Evolutionary conservation across 2,888 invertebrate species (phyloP), one percentile per base, ranked within the genome.

Genomic region (Frankliniella intonsa): DNA sequence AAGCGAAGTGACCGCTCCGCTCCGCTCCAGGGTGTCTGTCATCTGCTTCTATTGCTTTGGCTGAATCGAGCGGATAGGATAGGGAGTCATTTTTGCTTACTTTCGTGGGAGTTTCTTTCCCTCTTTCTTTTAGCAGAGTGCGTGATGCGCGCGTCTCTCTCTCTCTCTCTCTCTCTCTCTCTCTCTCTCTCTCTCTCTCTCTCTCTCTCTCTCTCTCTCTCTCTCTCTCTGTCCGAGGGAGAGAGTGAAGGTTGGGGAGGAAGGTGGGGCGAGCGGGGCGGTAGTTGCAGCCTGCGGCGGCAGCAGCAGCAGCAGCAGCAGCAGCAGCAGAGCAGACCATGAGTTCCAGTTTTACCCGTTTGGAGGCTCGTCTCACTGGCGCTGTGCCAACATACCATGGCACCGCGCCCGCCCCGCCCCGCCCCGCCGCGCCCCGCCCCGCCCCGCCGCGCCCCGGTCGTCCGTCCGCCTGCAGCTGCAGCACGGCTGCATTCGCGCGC

Each of bases 291-390:
- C 8, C 62, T 12, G 17, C 62, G 14, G 38, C 38, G 5, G 38
- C 38, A 38, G 38, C 38, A 38, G 38, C 38, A 38, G 38, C 38
- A 38, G 38, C 38, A 38, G 38, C 38, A 38, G 38, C 38, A 38
- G 38, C 38, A 38, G 5, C 38, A 38, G 38, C 38, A 38, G 38
- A 38, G 55, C 55, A 19, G 55, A 55, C 17, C 55, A 19, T 55
- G 55, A 76, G 69, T 76, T 76, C 69, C 69, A 76, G 69, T 76
- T 76, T 76, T 76, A 76, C 69, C 69, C 69, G 69, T 76, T 76
- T 76, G 69, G 69, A 76, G 69, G 69, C 69, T 76, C 69, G 69
- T 25, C 69, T 76, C 69, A 12, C 69, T 22, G 69, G 69, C 69
- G 25, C 69, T 25, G 69, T 76, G 69, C 69, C 69, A 76, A 76